phyloP scores from a whole-genome alignment of 2,113 vertebrate genomes.

The Apteryx mantelli region DNA sequence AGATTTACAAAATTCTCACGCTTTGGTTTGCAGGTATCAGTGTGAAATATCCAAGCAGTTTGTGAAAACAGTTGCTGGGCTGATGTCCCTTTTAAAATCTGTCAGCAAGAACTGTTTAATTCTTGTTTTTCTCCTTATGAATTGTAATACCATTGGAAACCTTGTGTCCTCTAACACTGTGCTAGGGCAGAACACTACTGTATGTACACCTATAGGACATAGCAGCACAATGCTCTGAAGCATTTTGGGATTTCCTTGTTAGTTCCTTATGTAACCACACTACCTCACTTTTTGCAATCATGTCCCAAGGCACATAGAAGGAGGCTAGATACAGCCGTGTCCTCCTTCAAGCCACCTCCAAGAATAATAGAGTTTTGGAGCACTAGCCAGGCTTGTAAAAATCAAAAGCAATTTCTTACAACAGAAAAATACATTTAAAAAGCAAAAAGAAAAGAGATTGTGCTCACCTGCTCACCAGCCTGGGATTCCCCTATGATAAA shows the following conservation, averaged over 20 bases:
- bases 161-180: neutral
- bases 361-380: neutral
- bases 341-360: slow-evolving; percentile 24
- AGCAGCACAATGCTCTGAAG: neutral
- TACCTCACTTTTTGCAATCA: slow-evolving; percentile 31
- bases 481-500: slow-evolving; percentile 99
- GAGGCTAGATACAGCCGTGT: slow-evolving; percentile 25
- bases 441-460: neutral
- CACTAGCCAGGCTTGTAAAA: neutral
- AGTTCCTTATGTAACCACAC: slow-evolving; percentile 18
- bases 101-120: neutral
- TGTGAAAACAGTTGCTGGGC: neutral
- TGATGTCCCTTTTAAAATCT: neutral
- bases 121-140: neutral
- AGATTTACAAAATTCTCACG: neutral
- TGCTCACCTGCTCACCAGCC: slow-evolving; percentile 95
- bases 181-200: neutral
- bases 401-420: neutral
- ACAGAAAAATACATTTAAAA: neutral
- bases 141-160: neutral
- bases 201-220: neutral
- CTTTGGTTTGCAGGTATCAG: neutral
- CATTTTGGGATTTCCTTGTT: slow-evolving; percentile 44
- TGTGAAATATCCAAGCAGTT: neutral
- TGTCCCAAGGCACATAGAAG: slow-evolving; percentile 17